A percentile compares a stretch with the other conserved stretches of the same genome.
phyloP scores from a whole-genome alignment of 2,888 invertebrate genomes.

The Dynastes grantii region DNA sequence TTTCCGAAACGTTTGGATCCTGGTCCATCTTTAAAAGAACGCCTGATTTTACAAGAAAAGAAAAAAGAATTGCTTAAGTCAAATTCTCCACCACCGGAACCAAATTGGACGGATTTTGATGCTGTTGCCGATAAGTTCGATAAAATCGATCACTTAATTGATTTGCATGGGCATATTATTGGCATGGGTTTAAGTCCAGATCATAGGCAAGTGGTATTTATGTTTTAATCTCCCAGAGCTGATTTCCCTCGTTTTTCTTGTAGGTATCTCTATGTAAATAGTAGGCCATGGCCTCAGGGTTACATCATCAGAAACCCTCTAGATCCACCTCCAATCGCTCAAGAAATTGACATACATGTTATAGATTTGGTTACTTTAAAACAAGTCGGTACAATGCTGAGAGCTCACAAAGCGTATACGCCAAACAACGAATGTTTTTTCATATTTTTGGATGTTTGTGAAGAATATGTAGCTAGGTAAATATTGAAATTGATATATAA shows the following conservation, averaged over 20 bases:
- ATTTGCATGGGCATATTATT: conserved; percentile 89
- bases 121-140: conserved; percentile 81
- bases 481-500: background rate
- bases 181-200: conserved; percentile 91
- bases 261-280: conserved; percentile 87
- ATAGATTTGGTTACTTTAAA: conserved; percentile 85
- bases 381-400: conserved; percentile 84
- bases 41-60: conserved; percentile 73
- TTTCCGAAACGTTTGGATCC: conserved; percentile 80
- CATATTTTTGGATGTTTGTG: conserved; percentile 87
- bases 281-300: conserved; percentile 86
- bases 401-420: conserved; percentile 87
- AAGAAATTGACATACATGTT: conserved; percentile 90
- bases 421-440: conserved; percentile 90
- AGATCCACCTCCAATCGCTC: conserved; percentile 87
- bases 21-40: conserved; percentile 79
- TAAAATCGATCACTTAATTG: conserved; percentile 84
- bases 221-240: background rate
- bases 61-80: conserved; percentile 72
- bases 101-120: conserved; percentile 80
- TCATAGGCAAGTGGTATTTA: conserved; percentile 73
- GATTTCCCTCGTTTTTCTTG: conserved; percentile 48
- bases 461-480: conserved; percentile 88
- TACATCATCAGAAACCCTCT: conserved; percentile 83
- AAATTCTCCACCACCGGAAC: conserved; percentile 72